A percentile compares a stretch with the other conserved stretches of the same genome.
Evolutionary conservation across 2,797 vertebrate genomes (phyloP).

Genomic region (Clarias fuscus): DNA sequence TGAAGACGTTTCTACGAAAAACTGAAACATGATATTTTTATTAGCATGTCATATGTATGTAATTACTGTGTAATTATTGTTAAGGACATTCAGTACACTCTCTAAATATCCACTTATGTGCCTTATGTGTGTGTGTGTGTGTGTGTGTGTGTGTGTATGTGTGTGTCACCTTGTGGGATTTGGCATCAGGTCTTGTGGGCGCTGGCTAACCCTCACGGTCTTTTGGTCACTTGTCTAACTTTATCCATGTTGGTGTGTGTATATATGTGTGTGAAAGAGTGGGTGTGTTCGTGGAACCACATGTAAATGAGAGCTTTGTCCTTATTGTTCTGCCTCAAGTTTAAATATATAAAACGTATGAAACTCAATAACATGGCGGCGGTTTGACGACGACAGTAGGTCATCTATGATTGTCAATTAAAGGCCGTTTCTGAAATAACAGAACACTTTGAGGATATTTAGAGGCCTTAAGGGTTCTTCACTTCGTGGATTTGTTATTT

Average conservation of each 20-base stretch:
- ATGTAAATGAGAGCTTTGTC: conserved; percentile 8
- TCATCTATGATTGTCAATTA: neutral
- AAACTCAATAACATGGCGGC: neutral
- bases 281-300: conserved; percentile 6
- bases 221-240: conserved; percentile 2
- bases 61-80: neutral
- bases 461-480: neutral
- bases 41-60: neutral
- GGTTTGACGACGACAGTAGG: neutral
- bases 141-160: neutral
- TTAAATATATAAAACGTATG: neutral
- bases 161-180: neutral
- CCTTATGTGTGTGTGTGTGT: neutral
- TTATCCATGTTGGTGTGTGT: neutral
- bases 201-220: neutral
- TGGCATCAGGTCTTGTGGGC: conserved; percentile 13
- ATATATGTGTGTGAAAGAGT: neutral
- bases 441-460: neutral
- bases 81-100: neutral
- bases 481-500: neutral
- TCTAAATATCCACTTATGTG: neutral
- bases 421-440: neutral
- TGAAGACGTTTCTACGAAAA: neutral
- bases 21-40: neutral
- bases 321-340: conserved; percentile 13